Percentiles rank a stretch among this genome's conserved stretches.
Evolutionary conservation across 2,888 invertebrate species (phyloP).

Genomic region (Neoaliturus tenellus): DNA sequence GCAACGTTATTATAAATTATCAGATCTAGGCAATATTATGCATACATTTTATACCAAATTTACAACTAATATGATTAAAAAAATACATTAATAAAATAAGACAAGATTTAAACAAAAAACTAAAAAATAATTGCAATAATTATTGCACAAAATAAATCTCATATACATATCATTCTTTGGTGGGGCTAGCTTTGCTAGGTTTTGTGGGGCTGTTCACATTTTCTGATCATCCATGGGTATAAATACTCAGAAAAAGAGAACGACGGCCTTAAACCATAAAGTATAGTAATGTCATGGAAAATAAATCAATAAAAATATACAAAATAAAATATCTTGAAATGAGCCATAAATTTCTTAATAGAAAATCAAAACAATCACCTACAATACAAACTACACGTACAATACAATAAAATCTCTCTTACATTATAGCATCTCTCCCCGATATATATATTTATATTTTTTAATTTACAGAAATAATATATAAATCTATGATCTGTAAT

Average conservation of each 20-base stretch:
- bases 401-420: conserved; percentile 43
- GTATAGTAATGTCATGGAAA: conserved; percentile 32
- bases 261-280: neutral
- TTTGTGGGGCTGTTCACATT: conserved; percentile 9
- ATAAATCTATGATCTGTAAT: conserved; percentile 45
- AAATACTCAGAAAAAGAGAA: conserved; percentile 15
- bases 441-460: conserved; percentile 43
- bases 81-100: conserved; percentile 26
- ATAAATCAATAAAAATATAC: conserved; percentile 45
- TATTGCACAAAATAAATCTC: conserved; percentile 44
- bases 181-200: conserved; percentile 60
- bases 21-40: conserved; percentile 10
- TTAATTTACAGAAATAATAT: conserved; percentile 43
- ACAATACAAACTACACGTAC: conserved; percentile 50
- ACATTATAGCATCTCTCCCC: conserved; percentile 38
- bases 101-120: conserved; percentile 9
- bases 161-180: conserved; percentile 63
- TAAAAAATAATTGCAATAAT: conserved; percentile 40
- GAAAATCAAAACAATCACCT: conserved; percentile 18
- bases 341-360: conserved; percentile 12
- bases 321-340: conserved; percentile 39
- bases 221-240: neutral
- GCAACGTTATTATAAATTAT: conserved; percentile 46
- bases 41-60: conserved; percentile 26
- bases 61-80: conserved; percentile 28